Conservation (phyloP, 1,140 invertebrate species). For the Atta texana region DNA sequence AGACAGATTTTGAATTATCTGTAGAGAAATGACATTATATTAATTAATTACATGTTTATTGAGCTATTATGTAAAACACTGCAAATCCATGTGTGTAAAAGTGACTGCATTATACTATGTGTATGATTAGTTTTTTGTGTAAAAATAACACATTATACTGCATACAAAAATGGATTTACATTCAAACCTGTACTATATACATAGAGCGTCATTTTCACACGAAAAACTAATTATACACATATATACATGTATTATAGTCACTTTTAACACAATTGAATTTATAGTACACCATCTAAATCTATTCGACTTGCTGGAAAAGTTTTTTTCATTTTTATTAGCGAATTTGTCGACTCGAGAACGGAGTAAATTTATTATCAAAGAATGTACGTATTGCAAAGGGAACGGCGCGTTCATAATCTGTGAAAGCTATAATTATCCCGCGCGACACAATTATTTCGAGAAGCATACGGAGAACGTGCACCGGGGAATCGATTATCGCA, state of each 20-base stretch:
- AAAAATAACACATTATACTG: too few species aligned
- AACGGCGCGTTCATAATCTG: conserved; percentile 15
- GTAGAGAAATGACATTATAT: not conserved
- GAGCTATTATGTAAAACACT: not conserved
- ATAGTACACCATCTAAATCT: too few species aligned
- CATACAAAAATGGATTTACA: too few species aligned
- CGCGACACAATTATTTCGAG: conserved; percentile 41
- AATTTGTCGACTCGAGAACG: not conserved
- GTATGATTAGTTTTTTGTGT: too few species aligned
- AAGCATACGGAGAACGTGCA: conserved; percentile 2
- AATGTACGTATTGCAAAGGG: not conserved
- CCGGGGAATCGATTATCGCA: conserved; percentile 54
- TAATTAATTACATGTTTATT: not conserved
- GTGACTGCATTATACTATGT: too few species aligned
- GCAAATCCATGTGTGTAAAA: too few species aligned
- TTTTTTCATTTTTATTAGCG: not conserved
- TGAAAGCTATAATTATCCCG: conserved; percentile 52
- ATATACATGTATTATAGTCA: too few species aligned
- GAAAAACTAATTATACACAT: too few species aligned
- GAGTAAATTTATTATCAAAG: conserved; percentile 34
- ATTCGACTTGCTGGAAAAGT: not conserved
- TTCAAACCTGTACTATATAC: too few species aligned
- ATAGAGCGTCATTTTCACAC: too few species aligned
- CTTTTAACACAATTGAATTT: too few species aligned
- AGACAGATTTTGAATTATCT: not conserved